A percentile compares a stretch with the other conserved stretches of the same genome.
These are phyloP conservation scores for Hippocampus abdominalis DNA, from an alignment of 2,113 vertebrate genomes.

Conservation along the genomic window DNA sequence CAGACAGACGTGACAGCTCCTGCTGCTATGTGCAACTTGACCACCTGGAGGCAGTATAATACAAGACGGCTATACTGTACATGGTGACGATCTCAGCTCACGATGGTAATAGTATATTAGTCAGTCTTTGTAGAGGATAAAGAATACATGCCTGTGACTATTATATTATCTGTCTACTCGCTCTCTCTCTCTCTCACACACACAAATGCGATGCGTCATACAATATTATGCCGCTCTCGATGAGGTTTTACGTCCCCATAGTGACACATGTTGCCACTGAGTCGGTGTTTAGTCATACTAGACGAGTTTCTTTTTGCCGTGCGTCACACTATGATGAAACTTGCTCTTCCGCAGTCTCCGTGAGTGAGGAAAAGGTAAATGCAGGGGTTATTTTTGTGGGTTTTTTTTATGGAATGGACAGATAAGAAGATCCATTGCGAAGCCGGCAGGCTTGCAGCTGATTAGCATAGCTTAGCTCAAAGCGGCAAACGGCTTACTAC, in stretches of 20 bases:
- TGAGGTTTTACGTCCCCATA: background rate
- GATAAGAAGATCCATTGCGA: constrained; percentile 5
- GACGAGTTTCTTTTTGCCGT: background rate
- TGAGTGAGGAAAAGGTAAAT: background rate
- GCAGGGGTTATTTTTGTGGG: background rate
- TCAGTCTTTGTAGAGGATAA: background rate
- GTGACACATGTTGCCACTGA: background rate
- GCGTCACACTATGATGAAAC: background rate
- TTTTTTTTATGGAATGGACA: background rate
- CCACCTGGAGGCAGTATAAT: too few relatives aligned
- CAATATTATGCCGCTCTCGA: too few relatives aligned
- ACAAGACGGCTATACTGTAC: too few relatives aligned
- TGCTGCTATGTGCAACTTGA: too few relatives aligned
- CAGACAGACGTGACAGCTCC: too few relatives aligned
- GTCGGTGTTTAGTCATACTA: background rate
- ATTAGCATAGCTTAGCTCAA: constrained; percentile 14
- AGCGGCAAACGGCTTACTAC: constrained; percentile 3
- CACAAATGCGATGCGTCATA: too few relatives aligned
- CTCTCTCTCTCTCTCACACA: too few relatives aligned
- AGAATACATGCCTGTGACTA: background rate
- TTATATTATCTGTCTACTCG: too few relatives aligned
- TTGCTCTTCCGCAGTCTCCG: background rate
- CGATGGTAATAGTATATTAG: background rate
- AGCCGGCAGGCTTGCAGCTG: background rate
- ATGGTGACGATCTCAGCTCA: background rate